Conservation (phyloP, 2,113 vertebrate genomes). For the Hyla sarda region DNA sequence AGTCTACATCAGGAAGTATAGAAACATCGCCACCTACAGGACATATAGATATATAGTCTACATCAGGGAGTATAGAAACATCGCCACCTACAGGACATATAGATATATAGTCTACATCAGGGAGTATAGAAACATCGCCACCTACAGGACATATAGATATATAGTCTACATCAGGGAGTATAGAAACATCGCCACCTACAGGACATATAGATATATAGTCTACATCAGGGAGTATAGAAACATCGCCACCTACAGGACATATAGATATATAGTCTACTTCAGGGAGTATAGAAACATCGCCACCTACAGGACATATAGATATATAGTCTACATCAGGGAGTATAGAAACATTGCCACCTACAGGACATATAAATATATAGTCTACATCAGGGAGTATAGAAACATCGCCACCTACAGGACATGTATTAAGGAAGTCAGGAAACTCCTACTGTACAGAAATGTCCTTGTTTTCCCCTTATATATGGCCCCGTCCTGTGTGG, state of each 20-base stretch:
- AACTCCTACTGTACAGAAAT: too few species aligned
- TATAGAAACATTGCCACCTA: neutral
- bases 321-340: too few species aligned
- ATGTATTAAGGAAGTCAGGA: neutral
- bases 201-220: too few species aligned
- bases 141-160: neutral
- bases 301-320: neutral
- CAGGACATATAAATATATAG: too few species aligned
- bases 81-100: neutral
- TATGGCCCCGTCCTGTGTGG: too few species aligned
- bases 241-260: neutral
- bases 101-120: too few species aligned
- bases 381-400: too few species aligned
- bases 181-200: neutral
- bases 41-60: neutral
- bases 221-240: neutral
- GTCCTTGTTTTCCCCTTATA: too few species aligned
- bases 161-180: neutral
- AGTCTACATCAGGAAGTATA: neutral
- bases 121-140: neutral
- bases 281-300: neutral
- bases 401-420: neutral
- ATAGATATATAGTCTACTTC: neutral
- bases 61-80: neutral
- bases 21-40: neutral